Conservation (phyloP, 1,140 invertebrate genomes). For the Danaus plexippus region DNA sequence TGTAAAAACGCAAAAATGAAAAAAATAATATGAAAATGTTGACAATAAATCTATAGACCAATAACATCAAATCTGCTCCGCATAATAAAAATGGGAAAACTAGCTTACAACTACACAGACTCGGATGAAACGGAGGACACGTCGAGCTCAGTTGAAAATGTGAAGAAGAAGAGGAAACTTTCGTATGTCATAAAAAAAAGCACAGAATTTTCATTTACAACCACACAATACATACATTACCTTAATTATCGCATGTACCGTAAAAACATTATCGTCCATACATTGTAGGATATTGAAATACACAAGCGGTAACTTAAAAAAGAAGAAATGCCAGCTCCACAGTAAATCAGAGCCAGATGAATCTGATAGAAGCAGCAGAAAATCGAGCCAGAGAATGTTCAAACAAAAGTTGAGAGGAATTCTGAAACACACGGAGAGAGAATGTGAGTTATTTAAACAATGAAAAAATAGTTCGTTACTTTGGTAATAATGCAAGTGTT, state of each 20-base stretch:
- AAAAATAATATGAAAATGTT: no score
- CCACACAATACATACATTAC: no score
- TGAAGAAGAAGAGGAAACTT: constrained; percentile 37
- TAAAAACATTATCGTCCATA: no score
- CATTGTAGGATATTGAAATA: constrained; percentile 35
- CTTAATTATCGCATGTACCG: no score
- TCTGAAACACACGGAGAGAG: constrained; percentile 33
- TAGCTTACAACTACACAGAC: constrained; percentile 30
- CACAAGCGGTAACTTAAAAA: constrained; percentile 30
- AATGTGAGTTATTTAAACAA: constrained; percentile 25
- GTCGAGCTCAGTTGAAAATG: constrained; percentile 30
- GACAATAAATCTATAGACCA: no score
- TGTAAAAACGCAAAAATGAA: no score
- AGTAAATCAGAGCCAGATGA: constrained; percentile 35
- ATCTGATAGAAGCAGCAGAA: constrained; percentile 23
- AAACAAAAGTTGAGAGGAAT: constrained; percentile 33
- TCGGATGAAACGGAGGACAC: constrained; percentile 40
- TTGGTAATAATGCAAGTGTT: background rate
- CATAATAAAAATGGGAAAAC: constrained; percentile 38
- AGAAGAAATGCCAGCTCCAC: constrained; percentile 43
- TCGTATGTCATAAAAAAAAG: constrained; percentile 29
- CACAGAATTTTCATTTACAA: background rate
- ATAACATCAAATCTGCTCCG: constrained; percentile 13
- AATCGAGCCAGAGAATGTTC: constrained; percentile 18
- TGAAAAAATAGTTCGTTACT: background rate